Evolutionary conservation across 2,797 vertebrate species (phyloP).

Genomic region (Meda fulgida): DNA sequence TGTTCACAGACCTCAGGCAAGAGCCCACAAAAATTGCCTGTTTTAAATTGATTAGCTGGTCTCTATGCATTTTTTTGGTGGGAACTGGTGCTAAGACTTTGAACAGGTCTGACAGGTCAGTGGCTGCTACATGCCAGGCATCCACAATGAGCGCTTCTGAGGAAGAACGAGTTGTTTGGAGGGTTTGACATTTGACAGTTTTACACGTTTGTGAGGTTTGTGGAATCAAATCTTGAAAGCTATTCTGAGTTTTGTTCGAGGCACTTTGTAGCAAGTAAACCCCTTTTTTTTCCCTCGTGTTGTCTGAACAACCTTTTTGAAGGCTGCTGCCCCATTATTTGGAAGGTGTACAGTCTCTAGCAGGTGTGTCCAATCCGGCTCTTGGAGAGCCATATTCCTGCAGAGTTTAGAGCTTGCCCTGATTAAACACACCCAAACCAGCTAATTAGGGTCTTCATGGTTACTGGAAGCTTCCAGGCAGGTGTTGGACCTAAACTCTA

Average conservation of each 20-base stretch:
- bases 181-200: conserved; percentile 27
- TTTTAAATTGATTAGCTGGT: background rate
- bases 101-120: conserved; percentile 20
- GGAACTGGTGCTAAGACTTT: background rate
- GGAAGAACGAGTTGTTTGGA: background rate
- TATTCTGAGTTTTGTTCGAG: conserved; percentile 6
- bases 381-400: conserved; percentile 3
- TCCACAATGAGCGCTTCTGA: conserved; percentile 2
- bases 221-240: background rate
- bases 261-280: background rate
- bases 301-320: conserved; percentile 10
- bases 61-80: conserved; percentile 9
- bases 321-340: background rate
- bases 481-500: conserved; percentile 24
- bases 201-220: background rate
- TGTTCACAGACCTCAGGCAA: background rate
- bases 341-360: background rate
- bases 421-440: conserved; percentile 20
- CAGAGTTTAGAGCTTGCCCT: conserved; percentile 3
- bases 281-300: background rate
- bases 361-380: background rate
- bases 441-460: conserved; percentile 23
- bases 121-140: background rate
- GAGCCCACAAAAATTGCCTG: background rate
- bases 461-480: conserved; percentile 24